These are phyloP conservation scores for Hydra vulgaris DNA, from an alignment of 30 jellyfish, hydroid and myxozoan genomes.

Conservation along the genomic window DNA sequence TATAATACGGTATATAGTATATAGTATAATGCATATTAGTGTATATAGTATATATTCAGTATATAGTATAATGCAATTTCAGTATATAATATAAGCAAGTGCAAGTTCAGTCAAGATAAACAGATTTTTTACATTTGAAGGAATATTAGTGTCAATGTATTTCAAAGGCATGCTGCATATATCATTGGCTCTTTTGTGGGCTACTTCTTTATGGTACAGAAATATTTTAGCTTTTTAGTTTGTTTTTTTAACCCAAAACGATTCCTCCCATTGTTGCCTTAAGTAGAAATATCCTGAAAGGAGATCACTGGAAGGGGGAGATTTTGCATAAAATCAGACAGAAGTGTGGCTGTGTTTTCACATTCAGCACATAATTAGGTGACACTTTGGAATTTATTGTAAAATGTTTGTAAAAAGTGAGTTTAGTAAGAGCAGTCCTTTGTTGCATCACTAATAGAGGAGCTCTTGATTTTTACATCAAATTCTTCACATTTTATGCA, in stretches of 20 bases:
- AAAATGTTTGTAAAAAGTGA: not conserved
- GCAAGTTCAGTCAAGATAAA: too few relatives aligned
- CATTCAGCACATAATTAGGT: not conserved
- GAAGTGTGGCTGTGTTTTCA: not conserved
- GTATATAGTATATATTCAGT: too few relatives aligned
- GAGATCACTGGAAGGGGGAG: not conserved
- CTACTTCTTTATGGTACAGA: not conserved
- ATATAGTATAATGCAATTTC: too few relatives aligned
- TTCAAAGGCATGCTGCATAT: not conserved
- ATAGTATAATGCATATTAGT: too few relatives aligned
- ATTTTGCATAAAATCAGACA: not conserved
- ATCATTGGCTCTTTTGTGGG: not conserved
- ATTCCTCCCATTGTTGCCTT: not conserved
- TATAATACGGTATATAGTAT: too few relatives aligned
- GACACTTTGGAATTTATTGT: not conserved
- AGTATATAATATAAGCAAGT: too few relatives aligned
- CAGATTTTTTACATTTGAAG: too few relatives aligned
- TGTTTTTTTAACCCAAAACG: not conserved
- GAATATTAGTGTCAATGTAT: not conserved
- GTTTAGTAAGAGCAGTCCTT: not conserved
- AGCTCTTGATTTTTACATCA: not conserved
- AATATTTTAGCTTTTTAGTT: not conserved
- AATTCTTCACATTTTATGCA: not conserved
- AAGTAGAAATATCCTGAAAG: not conserved
- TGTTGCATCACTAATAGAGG: not conserved